Evolutionary conservation across 2,888 invertebrate genomes (phyloP).

Genomic region (Drosophila fulvimacula): DNA sequence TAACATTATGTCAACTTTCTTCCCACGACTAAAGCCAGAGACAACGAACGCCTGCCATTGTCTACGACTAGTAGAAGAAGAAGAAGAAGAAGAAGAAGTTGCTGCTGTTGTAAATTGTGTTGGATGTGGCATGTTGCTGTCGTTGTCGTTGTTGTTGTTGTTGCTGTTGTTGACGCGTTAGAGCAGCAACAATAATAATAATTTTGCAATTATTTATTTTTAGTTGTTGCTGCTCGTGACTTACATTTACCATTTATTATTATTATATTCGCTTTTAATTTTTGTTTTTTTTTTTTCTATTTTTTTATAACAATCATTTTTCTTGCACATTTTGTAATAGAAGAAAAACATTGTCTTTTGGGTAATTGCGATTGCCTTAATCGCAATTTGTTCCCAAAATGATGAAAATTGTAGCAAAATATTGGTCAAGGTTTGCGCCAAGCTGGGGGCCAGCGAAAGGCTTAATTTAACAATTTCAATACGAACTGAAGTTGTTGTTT

Average conservation of each 20-base stretch:
- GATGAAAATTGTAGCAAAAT: constrained; percentile 48
- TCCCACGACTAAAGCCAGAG: constrained; percentile 63
- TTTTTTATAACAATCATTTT: constrained; percentile 41
- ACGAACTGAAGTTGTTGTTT: constrained; percentile 37
- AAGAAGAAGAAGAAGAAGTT: constrained; percentile 1
- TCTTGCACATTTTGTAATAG: constrained; percentile 59
- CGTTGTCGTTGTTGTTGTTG: not conserved
- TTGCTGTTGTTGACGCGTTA: constrained; percentile 52
- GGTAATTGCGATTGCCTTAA: constrained; percentile 66
- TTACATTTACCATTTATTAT: constrained; percentile 75
- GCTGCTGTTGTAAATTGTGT: constrained; percentile 44
- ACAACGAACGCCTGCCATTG: constrained; percentile 46
- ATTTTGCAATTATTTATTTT: constrained; percentile 70
- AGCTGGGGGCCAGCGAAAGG: constrained; percentile 70
- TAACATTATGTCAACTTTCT: constrained; percentile 80
- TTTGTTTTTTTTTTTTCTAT: constrained; percentile 3
- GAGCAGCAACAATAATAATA: constrained; percentile 59
- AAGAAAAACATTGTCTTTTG: constrained; percentile 60
- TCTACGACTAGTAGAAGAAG: constrained; percentile 26
- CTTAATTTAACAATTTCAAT: constrained; percentile 62
- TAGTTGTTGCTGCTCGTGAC: constrained; percentile 72
- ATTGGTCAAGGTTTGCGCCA: constrained; percentile 75
- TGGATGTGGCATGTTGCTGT: constrained; percentile 46
- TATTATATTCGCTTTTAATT: constrained; percentile 63
- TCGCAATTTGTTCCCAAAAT: constrained; percentile 68